Evolutionary conservation across 2,888 invertebrate genomes (phyloP).

Genomic region (Oasisia sp.): DNA sequence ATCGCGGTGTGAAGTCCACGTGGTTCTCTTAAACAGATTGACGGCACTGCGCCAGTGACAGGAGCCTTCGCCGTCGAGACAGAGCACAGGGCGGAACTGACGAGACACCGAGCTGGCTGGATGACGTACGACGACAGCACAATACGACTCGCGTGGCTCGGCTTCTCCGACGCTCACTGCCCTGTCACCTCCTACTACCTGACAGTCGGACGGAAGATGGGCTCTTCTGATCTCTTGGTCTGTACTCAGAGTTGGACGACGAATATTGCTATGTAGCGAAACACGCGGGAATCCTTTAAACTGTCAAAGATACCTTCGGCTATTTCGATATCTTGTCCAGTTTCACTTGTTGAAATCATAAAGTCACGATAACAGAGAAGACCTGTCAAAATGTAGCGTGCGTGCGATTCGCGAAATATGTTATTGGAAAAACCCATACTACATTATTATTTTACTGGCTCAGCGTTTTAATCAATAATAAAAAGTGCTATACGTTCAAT

Average conservation of each 20-base stretch:
- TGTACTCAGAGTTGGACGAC: background rate
- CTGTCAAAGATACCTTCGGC: too few species aligned
- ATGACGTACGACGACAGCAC: constrained; percentile 19
- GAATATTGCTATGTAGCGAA: background rate
- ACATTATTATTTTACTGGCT: too few species aligned
- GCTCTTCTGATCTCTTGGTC: background rate
- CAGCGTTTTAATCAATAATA: too few species aligned
- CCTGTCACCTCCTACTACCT: constrained; percentile 20
- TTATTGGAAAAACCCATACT: too few species aligned
- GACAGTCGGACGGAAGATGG: background rate
- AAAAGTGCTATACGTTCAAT: too few species aligned
- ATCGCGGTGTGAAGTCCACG: too few species aligned
- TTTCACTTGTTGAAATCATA: too few species aligned
- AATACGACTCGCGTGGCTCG: constrained; percentile 29
- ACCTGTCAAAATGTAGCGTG: too few species aligned
- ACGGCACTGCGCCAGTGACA: constrained; percentile 25
- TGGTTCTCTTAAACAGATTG: constrained; percentile 22
- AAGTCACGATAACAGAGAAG: too few species aligned
- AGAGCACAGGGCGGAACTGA: constrained; percentile 17
- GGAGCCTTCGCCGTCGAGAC: constrained; percentile 28
- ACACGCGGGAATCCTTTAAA: background rate
- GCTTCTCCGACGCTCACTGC: constrained; percentile 31
- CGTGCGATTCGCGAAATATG: too few species aligned
- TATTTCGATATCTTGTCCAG: too few species aligned
- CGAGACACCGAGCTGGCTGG: constrained; percentile 25